Evolutionary conservation across 2,113 vertebrate genomes (phyloP), one percentile per base, ranked within the genome.

Genomic region (Mystacornis crossleyi): DNA sequence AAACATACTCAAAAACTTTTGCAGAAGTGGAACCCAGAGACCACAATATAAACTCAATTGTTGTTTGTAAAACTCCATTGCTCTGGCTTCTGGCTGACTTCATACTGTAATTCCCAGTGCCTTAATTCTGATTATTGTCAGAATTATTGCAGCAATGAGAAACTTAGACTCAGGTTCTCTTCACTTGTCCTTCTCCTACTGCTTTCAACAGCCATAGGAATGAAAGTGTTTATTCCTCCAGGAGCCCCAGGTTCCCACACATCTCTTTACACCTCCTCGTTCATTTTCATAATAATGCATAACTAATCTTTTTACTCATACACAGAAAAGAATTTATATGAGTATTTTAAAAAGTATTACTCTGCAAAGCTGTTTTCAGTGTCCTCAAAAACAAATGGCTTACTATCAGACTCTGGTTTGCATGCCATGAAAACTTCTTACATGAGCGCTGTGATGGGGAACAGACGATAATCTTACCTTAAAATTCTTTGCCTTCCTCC

Each of bases 391-490:
- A 17, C 40, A 60, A 66, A 42, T 26, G 36, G 20, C 29, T 92
- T 78, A 54, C 61, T 42, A 51, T 50, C 40, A 71, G 50, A 48
- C 25, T 89, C 47, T 75, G 20, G 29, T 86, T 57, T 74, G 34
- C 79, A 65, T 77, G 45, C 45, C 75, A 48, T 33, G 36, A 28
- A 90, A 93, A 82, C 21, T 43, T 91, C 50, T 82, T 77, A 61
- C 67, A 29, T 14, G 40, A 77, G 15, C 21, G 3, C 14, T 86
- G 33, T 61, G 74, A 94, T 53, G 19, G 66, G 19, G n/a, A 72
- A 50, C 40, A 69, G 58, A 81, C 93, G 81, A 91, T 91, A 94
- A 91, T 11, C 12, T 90, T 92, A 93, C 70, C 78, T 87, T 50
- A 36, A 87, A 93, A 93, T 81, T 87, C 78, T 93, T 93, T 92